These are phyloP conservation scores for Ctenopoma multispine DNA, from an alignment of 2,797 vertebrate species.

Conservation along the genomic window DNA sequence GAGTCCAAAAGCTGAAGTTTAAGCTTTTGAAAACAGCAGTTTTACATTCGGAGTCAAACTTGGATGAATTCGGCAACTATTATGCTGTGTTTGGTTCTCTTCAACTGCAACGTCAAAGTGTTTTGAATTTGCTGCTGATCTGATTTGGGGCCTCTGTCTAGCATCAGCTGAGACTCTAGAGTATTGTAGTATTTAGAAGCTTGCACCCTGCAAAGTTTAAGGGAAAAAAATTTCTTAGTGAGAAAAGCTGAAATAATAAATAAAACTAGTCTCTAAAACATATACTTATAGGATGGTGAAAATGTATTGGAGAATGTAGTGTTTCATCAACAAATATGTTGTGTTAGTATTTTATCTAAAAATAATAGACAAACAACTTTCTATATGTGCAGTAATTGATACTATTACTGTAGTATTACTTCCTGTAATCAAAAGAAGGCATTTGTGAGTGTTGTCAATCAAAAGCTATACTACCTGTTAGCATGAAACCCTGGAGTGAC, in stretches of 20 bases:
- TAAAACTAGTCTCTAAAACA: too few species aligned
- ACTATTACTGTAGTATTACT: too few species aligned
- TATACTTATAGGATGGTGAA: too few species aligned
- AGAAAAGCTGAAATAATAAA: too few species aligned
- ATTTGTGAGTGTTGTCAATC: background rate
- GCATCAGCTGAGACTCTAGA: too few species aligned
- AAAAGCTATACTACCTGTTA: background rate
- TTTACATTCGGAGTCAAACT: background rate
- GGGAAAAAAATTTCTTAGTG: too few species aligned
- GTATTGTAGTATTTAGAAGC: too few species aligned
- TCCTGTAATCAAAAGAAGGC: background rate
- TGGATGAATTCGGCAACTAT: background rate
- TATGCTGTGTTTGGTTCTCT: background rate
- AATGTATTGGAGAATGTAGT: too few species aligned
- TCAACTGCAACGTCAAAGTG: background rate
- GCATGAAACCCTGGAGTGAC: background rate
- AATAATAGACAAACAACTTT: background rate
- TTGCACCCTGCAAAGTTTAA: too few species aligned
- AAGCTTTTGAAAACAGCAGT: background rate
- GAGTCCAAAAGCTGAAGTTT: background rate
- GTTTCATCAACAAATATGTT: background rate
- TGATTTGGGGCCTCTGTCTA: background rate
- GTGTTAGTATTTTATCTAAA: background rate
- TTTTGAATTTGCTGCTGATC: background rate
- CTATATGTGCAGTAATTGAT: background rate